Percentiles rank a stretch among this genome's conserved stretches.
Conservation (phyloP, 2,888 invertebrate genomes). For the Mylabris sibirica region DNA sequence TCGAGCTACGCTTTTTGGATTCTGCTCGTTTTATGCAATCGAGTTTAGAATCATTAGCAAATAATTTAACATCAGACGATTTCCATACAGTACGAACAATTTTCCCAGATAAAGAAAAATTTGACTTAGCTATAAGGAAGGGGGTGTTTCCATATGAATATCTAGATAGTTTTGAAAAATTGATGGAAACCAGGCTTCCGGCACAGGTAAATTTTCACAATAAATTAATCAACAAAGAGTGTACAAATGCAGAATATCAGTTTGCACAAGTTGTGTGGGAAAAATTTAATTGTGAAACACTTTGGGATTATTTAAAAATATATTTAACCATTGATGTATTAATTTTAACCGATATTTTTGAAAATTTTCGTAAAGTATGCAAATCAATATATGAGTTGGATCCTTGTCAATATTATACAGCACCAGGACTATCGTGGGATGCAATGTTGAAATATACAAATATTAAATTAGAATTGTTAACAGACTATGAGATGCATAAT, state of each 20-base stretch:
- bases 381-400: too few species aligned
- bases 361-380: conserved; percentile 30
- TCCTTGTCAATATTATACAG: too few species aligned
- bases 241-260: conserved; percentile 45
- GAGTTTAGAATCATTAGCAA: conserved; percentile 11
- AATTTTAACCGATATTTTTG: conserved; percentile 33
- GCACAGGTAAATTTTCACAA: conserved; percentile 37
- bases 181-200: conserved; percentile 37
- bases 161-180: conserved; percentile 31
- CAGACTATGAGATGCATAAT: too few species aligned
- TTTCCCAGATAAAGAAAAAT: conserved; percentile 12
- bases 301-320: conserved; percentile 48
- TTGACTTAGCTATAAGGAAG: conserved; percentile 40
- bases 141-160: conserved; percentile 52
- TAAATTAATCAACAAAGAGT: conserved; percentile 33
- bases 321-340: conserved; percentile 31
- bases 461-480: too few species aligned
- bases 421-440: too few species aligned
- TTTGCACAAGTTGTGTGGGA: too few species aligned
- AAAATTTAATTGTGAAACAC: too few species aligned
- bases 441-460: too few species aligned
- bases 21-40: conserved; percentile 6
- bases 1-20: conserved; percentile 8
- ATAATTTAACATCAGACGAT: neutral
- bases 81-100: conserved; percentile 13